Percentiles rank a stretch among this genome's conserved stretches.
Conservation (phyloP, 2,888 invertebrate genomes). For the Perizoma flavofasciatum region DNA sequence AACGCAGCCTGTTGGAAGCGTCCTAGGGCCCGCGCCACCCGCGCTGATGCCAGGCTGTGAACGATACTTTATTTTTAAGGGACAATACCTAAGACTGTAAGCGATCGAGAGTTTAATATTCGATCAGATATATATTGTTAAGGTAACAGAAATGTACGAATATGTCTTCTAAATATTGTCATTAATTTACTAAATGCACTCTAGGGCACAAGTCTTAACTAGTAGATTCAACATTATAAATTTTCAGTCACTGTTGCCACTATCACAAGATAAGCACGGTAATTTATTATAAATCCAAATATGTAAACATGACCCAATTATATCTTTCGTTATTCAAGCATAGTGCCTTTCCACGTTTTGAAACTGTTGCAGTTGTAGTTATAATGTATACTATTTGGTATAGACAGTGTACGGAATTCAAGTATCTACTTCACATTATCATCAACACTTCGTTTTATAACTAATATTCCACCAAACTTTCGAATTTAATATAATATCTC, state of each 20-base stretch:
- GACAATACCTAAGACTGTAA: constrained; percentile 68
- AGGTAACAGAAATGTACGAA: constrained; percentile 42
- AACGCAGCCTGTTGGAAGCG: constrained; percentile 36
- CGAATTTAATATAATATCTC: constrained; percentile 59
- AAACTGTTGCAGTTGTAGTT: constrained; percentile 57
- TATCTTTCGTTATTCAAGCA: constrained; percentile 63
- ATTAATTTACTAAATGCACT: constrained; percentile 52
- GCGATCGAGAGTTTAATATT: constrained; percentile 49
- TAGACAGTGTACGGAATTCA: constrained; percentile 47
- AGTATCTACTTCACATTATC: constrained; percentile 41
- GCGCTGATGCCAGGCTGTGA: constrained; percentile 56
- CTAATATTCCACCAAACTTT: constrained; percentile 49
- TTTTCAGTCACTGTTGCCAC: constrained; percentile 29
- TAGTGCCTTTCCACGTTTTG: constrained; percentile 77
- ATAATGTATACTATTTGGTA: constrained; percentile 49
- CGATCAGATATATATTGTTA: constrained; percentile 48
- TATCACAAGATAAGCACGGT: background rate
- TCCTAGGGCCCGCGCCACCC: constrained; percentile 36
- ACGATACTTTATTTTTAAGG: constrained; percentile 56
- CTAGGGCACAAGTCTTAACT: constrained; percentile 48
- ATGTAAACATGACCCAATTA: constrained; percentile 27
- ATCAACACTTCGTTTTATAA: constrained; percentile 35
- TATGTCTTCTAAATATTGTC: constrained; percentile 41
- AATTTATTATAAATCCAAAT: constrained; percentile 18
- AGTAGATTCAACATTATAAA: constrained; percentile 42